Base-by-base conservation (phyloP, 2,888 invertebrate genomes). In the Amphimallon solstitiale region DNA sequence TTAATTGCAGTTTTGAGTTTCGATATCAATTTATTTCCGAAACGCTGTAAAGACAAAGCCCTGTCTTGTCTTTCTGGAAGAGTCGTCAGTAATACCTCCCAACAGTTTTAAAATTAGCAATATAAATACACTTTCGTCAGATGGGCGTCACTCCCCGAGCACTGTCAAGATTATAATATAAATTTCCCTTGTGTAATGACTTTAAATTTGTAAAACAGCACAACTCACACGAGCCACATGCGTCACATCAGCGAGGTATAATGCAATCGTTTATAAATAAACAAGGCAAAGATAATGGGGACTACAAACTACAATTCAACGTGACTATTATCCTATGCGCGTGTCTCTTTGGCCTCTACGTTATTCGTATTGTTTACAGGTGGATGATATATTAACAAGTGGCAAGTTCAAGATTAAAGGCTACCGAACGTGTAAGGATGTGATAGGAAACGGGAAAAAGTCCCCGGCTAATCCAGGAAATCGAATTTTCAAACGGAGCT, bases 341-440 rank as follows among this genome's bases (percentile, higher is more conserved):
- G 29, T 29, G 2, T n/a, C n/a, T n/a, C n/a, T n/a, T n/a, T n/a
- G n/a, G n/a, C n/a, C 29, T n/a, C 35, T 15, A n/a, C 37, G 9
- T 23, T 17, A n/a, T 17, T 15, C 52, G 17, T 37, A 29, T 40
- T 23, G 23, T 56, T 56, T 56, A 43, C 56, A 40, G 40, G 40
- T 56, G 56, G 56, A 56, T 56, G 56, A 40, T 56, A 56, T 56
- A 56, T 56, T 56, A 56, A n/a, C n/a, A n/a, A n/a, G n/a, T n/a
- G n/a, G n/a, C n/a, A n/a, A n/a, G n/a, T n/a, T n/a, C n/a, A n/a
- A 40, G 56, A 40, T 56, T 56, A 14, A n/a, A n/a, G 21, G 17
- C 40, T 40, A 23, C 56, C 40, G 56, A 56, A 56, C 56, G 40
- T 23, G 52, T 52, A n/a, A n/a, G n/a, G 37, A 23, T 9, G 37